Conservation (phyloP, 2,113 vertebrate species). For the Thinocorus orbignyianus region DNA sequence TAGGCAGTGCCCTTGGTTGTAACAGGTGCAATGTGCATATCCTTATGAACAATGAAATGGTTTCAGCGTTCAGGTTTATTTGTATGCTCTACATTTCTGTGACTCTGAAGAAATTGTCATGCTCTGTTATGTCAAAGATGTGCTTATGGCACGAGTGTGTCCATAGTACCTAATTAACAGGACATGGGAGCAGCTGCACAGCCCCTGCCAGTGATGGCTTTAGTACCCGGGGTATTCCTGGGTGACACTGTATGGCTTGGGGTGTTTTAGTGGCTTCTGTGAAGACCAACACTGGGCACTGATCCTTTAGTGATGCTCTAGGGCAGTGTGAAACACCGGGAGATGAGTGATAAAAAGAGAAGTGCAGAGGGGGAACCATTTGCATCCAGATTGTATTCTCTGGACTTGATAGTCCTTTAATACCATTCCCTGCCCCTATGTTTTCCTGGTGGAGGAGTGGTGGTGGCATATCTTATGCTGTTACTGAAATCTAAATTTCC, state of each 20-base stretch:
- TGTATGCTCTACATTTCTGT: conserved; percentile 19
- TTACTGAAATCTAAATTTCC: not conserved
- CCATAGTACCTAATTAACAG: not conserved
- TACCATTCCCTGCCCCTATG: not conserved
- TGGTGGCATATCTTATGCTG: not conserved
- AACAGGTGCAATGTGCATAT: conserved; percentile 34
- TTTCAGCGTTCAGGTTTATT: conserved; percentile 14
- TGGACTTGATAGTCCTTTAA: not conserved
- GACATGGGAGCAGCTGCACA: conserved; percentile 2
- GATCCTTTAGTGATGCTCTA: not conserved
- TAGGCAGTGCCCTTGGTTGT: not conserved
- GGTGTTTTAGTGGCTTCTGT: not conserved
- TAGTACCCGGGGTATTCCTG: not conserved
- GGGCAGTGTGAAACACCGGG: not conserved
- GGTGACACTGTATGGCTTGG: not conserved
- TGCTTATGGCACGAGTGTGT: not conserved
- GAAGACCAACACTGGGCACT: not conserved
- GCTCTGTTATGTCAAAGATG: conserved; percentile 32
- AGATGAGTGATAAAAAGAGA: not conserved
- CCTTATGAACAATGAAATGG: conserved; percentile 12
- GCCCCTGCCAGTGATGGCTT: not conserved
- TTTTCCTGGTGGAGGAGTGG: not conserved
- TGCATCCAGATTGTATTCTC: not conserved
- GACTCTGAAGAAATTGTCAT: conserved; percentile 27
- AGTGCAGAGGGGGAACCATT: not conserved